These are phyloP conservation scores for Cryptotis parvus DNA, from an alignment of 2,113 vertebrate species.

Conservation along the genomic window DNA sequence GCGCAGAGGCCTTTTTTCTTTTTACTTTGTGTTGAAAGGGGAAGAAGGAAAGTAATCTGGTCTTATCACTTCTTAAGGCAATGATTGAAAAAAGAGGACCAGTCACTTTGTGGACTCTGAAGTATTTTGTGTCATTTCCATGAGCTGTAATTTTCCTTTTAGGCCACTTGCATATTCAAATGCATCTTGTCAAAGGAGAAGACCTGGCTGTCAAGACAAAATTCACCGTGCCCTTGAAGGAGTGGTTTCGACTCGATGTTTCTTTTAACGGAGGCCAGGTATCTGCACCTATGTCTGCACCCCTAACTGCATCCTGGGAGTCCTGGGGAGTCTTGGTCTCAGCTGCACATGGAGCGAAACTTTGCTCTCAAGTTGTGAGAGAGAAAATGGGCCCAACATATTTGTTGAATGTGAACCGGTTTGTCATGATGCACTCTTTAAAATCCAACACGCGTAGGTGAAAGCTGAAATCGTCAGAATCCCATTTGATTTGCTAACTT, in stretches of 20 bases:
- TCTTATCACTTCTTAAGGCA: neutral
- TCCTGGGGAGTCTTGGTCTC: rapidly evolving
- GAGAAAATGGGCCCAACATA: constrained; percentile 3
- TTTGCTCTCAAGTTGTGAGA: neutral
- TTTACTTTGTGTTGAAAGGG: constrained; percentile 10
- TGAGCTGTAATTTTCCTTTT: constrained; percentile 24
- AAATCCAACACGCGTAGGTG: constrained; percentile 59
- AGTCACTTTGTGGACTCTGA: neutral
- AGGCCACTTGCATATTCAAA: constrained; percentile 94
- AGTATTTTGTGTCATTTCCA: constrained; percentile 40
- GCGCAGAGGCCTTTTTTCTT: neutral
- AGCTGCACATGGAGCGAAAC: neutral
- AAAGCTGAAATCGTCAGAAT: constrained; percentile 63
- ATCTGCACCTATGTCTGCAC: no score
- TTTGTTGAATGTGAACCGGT: constrained; percentile 21
- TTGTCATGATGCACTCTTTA: constrained; percentile 38
- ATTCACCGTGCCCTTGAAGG: constrained; percentile 88
- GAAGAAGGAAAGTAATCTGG: neutral
- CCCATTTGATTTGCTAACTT: constrained; percentile 74
- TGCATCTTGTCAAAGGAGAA: constrained; percentile 88
- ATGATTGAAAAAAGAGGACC: rapidly evolving
- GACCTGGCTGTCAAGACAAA: constrained; percentile 90
- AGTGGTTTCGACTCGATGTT: constrained; percentile 94
- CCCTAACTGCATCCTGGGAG: no score
- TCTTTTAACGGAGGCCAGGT: constrained; percentile 91